A percentile compares a stretch with the other conserved stretches of the same genome.
phyloP scores from a whole-genome alignment of 2,888 invertebrate species.

The Phaedon cochleariae region DNA sequence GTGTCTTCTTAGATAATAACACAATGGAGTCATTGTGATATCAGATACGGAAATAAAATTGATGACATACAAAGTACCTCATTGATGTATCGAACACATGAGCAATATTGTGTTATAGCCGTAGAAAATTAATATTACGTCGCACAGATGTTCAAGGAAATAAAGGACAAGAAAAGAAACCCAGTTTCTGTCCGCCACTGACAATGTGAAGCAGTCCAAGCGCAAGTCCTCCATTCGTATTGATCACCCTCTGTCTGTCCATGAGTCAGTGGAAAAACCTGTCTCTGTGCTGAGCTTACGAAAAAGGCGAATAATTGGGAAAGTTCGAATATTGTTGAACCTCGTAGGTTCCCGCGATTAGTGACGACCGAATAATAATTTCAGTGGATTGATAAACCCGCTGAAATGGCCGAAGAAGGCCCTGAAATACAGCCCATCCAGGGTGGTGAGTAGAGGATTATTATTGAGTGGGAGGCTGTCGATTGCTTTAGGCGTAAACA shows the following conservation, averaged over 20 bases:
- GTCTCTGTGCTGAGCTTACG: neutral
- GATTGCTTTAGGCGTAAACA: slow-evolving; percentile 2
- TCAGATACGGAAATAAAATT: too few species aligned
- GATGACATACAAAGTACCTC: too few species aligned
- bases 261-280: slow-evolving; percentile 44
- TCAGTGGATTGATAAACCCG: neutral
- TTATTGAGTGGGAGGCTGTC: too few species aligned
- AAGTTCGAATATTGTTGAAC: neutral
- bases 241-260: slow-evolving; percentile 42
- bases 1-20: too few species aligned
- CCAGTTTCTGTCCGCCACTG: neutral
- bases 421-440: slow-evolving; percentile 69
- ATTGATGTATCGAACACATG: too few species aligned
- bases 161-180: neutral
- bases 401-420: slow-evolving; percentile 66
- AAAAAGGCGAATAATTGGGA: neutral
- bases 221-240: slow-evolving; percentile 30
- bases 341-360: neutral
- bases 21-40: too few species aligned
- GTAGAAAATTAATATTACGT: too few species aligned
- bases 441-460: slow-evolving; percentile 60
- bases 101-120: too few species aligned
- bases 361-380: neutral
- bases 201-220: neutral
- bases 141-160: neutral